Base-by-base conservation (phyloP, 2,113 vertebrate species). In the Pseudopipra pipra region DNA sequence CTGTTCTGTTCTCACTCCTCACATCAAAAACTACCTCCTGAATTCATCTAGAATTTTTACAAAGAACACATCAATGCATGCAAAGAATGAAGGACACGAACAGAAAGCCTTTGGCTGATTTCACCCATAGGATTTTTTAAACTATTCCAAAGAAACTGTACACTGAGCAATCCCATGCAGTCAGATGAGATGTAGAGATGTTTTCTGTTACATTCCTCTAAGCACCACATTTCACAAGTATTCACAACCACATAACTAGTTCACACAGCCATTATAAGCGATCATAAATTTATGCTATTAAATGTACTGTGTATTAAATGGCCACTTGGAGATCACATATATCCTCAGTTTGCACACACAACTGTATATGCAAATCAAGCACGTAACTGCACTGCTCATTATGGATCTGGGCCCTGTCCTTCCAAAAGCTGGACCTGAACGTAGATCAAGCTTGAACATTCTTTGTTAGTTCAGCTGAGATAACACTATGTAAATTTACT, bases 391-490 rank as follows among this genome's bases (percentile, higher is more conserved):
- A 71, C 19, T 71, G 74, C 93, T 20, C 20, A 41, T 51, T 76
- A 91, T 67, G 72, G 87, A 96, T 47, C 78, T 62, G 43, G 46
- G 67, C 59, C 43, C 75, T 68, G 44, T 84, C 76, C 41, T 95
- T 87, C 90, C 77, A 90, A 83, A 95, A 83, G 67, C 28, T 86
- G 72, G 59, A 72, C 72, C 72, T 93, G 84, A 96, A 88, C 1
- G 27, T 71, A 90, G 84, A 47, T 76, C 55, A 84, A 90, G 90
- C 93, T 90, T 84, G 90, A 85, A 90, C 65, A 59, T 5, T 77
- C 85, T 95, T 95, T 97, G 95, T 96, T 96, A 97, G 93, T 92
- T 86, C 95, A 97, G 95, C 95, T 96, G 95, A 96, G 87, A 96
- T 85, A 96, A 96, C 91, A 96, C 85, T 95, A 96, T 93, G 93